Base-by-base conservation (phyloP, 2,797 vertebrate species). In the Setipinna tenuifilis region DNA sequence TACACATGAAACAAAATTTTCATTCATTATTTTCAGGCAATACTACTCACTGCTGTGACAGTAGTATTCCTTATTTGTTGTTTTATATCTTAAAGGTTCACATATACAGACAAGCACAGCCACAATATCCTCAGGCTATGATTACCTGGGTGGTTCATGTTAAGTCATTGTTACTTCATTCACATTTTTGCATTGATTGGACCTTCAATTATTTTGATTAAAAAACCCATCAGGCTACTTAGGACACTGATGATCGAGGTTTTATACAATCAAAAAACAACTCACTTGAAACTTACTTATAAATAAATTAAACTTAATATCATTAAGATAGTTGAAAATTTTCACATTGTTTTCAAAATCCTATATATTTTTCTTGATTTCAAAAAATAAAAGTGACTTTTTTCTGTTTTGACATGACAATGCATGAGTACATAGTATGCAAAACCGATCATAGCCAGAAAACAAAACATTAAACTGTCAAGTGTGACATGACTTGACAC, bases 121-220 rank as follows among this genome's bases (percentile, higher is more conserved):
- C 58, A 19, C 19, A n/a, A 59, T 19, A 6, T 41, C 65, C 12
- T 31, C 71, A 10, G 16, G 35, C 6, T 19, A 41, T 41, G 35
- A 75, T 17, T 75, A 35, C 31, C 71, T 41, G 71, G 16, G 0
- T 21, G 35, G 31, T 31, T 35, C 31, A 16, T 35, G 17, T 44
- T 44, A 21, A 35, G 31, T 44, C 71, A 78, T 41, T 10, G 41
- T 44, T 59, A 21, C 9, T 59, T 59, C 16, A 44, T 44, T 78
- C 71, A 78, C 71, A 44, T 78, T 41, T 41, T 21, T 78, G 31
- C 71, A 78, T 21, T 78, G 71, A 78, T 78, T 78, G 71, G 17
- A 31, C 2, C 28, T 31, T 71, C 65, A 31, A 31, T 71, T 71
- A 71, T 16, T 17, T 35, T 31, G 65, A 71, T 71, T 71, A 71